Base-by-base conservation (phyloP, 2,888 invertebrate genomes). In the Pristionchus maxplancki region DNA sequence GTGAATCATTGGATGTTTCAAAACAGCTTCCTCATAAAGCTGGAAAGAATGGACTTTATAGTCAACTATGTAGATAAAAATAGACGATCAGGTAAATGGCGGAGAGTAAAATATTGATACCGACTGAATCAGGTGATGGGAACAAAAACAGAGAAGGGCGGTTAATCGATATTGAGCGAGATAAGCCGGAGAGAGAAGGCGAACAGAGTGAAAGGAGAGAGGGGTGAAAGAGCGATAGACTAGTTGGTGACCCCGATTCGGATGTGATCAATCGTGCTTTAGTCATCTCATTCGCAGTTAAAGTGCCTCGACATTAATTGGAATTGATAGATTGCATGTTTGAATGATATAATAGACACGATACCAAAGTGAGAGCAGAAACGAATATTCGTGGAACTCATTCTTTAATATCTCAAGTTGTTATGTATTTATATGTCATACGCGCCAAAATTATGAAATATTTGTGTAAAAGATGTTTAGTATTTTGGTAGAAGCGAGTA, bases 1-100 rank as follows among this genome's bases (percentile, higher is more conserved):
- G 89, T 94, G 94, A 58, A 94, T 94, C 94, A 94, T 94, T 53
- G 17, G 11, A 78, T 48, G 78, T 48, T 78, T 48, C 44, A 20
- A 24, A 44, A 44, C 44, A n/a, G 78, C n/a, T 44, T 78, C n/a
- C 48, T n/a, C 78, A 83, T 83, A 34, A 53, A 83, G 17, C 82
- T 83, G 50, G 15, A 53, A 53, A 34, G 31, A 83, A n/a, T 24
- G n/a, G n/a, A n/a, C n/a, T n/a, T n/a, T n/a, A n/a, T n/a, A n/a
- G n/a, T n/a, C n/a, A n/a, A n/a, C n/a, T n/a, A n/a, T n/a, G n/a
- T n/a, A n/a, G n/a, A n/a, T n/a, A n/a, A n/a, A n/a, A 13, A 83
- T 28, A n/a, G 28, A 20, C 15, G 34, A 44, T 4, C 28, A 2
- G 13, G 13, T 5, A 78, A 40, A 81, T 28, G 31, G 34, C 71